Evolutionary conservation across 2,797 vertebrate genomes (phyloP), one percentile per base, ranked within the genome.

Genomic region (Melopsittacus undulatus): DNA sequence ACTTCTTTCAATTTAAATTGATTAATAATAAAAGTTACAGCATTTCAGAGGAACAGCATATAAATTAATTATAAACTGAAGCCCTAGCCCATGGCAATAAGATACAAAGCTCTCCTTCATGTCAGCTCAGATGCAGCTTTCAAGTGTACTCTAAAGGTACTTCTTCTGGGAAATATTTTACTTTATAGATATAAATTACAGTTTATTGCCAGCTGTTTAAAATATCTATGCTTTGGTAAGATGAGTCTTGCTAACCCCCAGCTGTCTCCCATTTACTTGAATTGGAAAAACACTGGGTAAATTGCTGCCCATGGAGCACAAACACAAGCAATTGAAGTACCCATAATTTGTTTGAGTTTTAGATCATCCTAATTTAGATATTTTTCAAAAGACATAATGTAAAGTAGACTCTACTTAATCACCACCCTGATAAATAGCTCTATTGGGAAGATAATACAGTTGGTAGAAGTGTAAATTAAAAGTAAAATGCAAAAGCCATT

Each of bases 61-160:
- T 91, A 94, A 96, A 97, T 96, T 97, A 97, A 97, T 80, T 83
- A 96, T 95, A 94, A 97, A 96, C 90, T 94, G 72, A 97, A 95
- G 74, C 75, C 92, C 59, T 95, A 85, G 93, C 92, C 96, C 38
- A 76, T 87, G 91, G 95, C 87, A 96, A n/a, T 62, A 88, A 94
- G 82, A 96, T 87, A 72, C 67, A 95, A 97, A 96, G 83, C 72
- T 56, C 78, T 93, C 61, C 88, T 94, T 91, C 66, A 94, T 97
- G 95, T 94, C 75, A 84, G 61, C 87, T 97, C 83, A 42, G 91
- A 96, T 95, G 92, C 49, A 96, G 87, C 67, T 87, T 94, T 95
- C 94, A 97, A 91, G 81, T 83, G 69, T 63, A 68, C 96, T 97
- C 92, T 52, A 59, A 96, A 95, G 89, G 69, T 91, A 94, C 34